Evolutionary conservation across 1,140 invertebrate species (phyloP).

Genomic region (Bombus fervidus): DNA sequence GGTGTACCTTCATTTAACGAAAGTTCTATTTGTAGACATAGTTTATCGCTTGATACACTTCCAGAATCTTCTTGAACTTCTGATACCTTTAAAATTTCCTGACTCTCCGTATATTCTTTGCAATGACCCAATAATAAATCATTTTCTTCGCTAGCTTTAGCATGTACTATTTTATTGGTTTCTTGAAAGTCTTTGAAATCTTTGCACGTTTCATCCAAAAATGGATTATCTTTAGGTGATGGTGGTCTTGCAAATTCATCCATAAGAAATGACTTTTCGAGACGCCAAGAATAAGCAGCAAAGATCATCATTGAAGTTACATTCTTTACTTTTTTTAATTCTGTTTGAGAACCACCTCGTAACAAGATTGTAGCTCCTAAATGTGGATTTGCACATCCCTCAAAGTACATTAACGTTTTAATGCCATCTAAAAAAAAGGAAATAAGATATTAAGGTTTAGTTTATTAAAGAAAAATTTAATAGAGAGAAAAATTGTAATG

Average conservation of each 20-base stretch:
- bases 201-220: constrained; percentile 77
- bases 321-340: constrained; percentile 92
- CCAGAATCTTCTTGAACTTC: constrained; percentile 36
- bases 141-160: constrained; percentile 20
- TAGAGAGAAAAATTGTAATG: not conserved
- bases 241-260: constrained; percentile 90
- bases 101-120: constrained; percentile 6
- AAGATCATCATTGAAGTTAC: constrained; percentile 92
- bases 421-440: constrained; percentile 80
- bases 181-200: constrained; percentile 58
- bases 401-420: constrained; percentile 97
- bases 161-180: constrained; percentile 17
- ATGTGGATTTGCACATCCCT: constrained; percentile 92
- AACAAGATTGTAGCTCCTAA: constrained; percentile 95
- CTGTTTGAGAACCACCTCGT: constrained; percentile 88
- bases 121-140: not conserved
- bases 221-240: constrained; percentile 79
- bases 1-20: constrained; percentile 20
- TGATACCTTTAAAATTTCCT: constrained; percentile 28
- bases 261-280: constrained; percentile 95
- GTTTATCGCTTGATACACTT: constrained; percentile 23
- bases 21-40: constrained; percentile 48
- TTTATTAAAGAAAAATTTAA: not conserved
- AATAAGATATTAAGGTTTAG: constrained; percentile 11
- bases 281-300: constrained; percentile 94